phyloP scores from a whole-genome alignment of 2,113 vertebrate genomes.

The Pterocles gutturalis region DNA sequence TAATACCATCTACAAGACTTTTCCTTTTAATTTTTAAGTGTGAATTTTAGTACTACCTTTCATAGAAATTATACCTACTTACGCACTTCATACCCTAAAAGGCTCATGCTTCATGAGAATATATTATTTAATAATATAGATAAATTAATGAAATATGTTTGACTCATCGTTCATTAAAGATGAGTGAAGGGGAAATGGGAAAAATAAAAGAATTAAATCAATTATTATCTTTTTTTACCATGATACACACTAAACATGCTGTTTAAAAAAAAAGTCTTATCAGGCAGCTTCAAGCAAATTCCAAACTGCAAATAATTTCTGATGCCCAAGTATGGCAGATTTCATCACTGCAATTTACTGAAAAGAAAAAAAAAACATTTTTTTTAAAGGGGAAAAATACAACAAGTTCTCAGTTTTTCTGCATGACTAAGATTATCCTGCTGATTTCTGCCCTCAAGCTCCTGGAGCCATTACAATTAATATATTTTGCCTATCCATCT shows the following conservation, averaged over 20 bases:
- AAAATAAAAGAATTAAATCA: background rate
- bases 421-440: background rate
- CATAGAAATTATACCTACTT: background rate
- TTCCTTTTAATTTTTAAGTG: background rate
- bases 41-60: background rate
- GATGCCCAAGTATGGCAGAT: background rate
- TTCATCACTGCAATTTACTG: background rate
- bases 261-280: background rate
- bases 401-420: background rate
- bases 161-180: background rate
- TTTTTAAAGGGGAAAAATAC: background rate
- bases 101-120: background rate
- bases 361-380: background rate
- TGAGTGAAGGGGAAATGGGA: background rate
- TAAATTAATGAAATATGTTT: background rate
- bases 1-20: background rate
- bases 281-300: background rate
- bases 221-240: background rate
- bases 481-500: background rate
- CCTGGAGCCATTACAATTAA: background rate
- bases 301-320: background rate
- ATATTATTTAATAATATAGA: background rate
- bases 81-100: background rate
- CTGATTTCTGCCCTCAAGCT: background rate
- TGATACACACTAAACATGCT: accelerated